Percentiles rank a stretch among this genome's conserved stretches.
These are phyloP conservation scores for Drosophila novamexicana DNA, from an alignment of 1,140 invertebrate genomes.

Conservation along the genomic window DNA sequence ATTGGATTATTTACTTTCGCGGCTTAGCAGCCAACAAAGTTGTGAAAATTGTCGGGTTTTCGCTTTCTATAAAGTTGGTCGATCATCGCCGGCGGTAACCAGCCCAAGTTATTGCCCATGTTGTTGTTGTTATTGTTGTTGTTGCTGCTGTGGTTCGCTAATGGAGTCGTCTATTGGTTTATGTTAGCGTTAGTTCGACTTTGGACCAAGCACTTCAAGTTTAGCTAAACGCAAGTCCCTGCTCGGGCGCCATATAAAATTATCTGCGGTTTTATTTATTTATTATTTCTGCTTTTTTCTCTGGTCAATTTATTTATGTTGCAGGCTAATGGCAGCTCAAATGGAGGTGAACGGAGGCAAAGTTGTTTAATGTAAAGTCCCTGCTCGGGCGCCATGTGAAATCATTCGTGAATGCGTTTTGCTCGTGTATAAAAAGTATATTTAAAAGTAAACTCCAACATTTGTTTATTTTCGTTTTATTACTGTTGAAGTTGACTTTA, in stretches of 20 bases:
- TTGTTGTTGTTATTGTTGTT: slow-evolving; percentile 16
- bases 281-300: slow-evolving; percentile 9
- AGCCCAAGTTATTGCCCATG: slow-evolving; percentile 6
- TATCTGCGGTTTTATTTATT: slow-evolving; percentile 18
- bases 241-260: slow-evolving; percentile 4
- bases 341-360: not conserved
- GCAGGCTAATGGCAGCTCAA: slow-evolving; percentile 9
- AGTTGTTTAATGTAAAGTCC: not conserved
- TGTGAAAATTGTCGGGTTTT: slow-evolving; percentile 78
- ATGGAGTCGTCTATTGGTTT: slow-evolving; percentile 45
- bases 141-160: slow-evolving; percentile 24
- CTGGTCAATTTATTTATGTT: slow-evolving; percentile 4
- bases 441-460: not conserved
- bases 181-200: slow-evolving; percentile 36
- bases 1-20: slow-evolving; percentile 82
- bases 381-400: not conserved
- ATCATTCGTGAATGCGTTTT: slow-evolving; percentile 1
- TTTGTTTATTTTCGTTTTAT: slow-evolving; percentile 4
- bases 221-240: slow-evolving; percentile 11
- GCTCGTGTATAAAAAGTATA: not conserved
- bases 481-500: not conserved
- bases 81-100: slow-evolving; percentile 31
- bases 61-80: slow-evolving; percentile 70
- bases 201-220: slow-evolving; percentile 41
- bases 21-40: slow-evolving; percentile 73